Evolutionary conservation across 1,140 invertebrate genomes (phyloP).

Genomic region (Agrypnia vestita): DNA sequence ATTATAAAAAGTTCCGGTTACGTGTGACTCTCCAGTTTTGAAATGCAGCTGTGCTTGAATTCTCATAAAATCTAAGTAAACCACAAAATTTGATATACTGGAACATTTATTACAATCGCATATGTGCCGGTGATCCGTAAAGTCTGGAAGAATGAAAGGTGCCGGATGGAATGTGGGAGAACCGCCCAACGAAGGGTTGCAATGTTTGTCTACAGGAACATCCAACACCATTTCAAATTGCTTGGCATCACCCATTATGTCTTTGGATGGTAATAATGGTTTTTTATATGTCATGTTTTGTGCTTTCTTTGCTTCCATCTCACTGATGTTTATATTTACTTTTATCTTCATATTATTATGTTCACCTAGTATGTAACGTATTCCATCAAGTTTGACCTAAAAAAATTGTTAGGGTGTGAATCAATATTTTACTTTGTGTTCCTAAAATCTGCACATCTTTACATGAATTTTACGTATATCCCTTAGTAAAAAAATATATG

Average conservation of each 20-base stretch:
- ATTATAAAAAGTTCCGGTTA: conserved; percentile 47
- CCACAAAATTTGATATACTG: conserved; percentile 32
- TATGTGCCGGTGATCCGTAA: conserved; percentile 43
- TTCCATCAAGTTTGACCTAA: conserved; percentile 57
- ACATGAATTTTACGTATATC: too few species aligned
- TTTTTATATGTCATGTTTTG: conserved; percentile 21
- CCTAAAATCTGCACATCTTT: too few species aligned
- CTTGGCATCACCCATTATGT: conserved; percentile 20
- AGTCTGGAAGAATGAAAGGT: conserved; percentile 48
- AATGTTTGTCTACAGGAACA: conserved; percentile 45
- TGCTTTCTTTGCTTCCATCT: conserved; percentile 20
- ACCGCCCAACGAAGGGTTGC: conserved; percentile 32
- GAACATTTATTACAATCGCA: conserved; percentile 55
- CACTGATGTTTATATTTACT: background rate
- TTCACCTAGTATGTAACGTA: conserved; percentile 56
- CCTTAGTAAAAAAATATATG: too few species aligned
- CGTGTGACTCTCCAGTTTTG: conserved; percentile 45
- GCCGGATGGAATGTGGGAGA: conserved; percentile 54
- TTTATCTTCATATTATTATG: conserved; percentile 27
- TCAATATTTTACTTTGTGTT: too few species aligned
- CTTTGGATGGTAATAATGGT: background rate
- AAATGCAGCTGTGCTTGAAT: conserved; percentile 50
- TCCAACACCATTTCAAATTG: conserved; percentile 56
- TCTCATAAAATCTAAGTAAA: conserved; percentile 36
- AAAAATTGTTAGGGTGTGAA: conserved; percentile 14